phyloP scores from a whole-genome alignment of 2,113 vertebrate genomes.

The Tetrax tetrax region DNA sequence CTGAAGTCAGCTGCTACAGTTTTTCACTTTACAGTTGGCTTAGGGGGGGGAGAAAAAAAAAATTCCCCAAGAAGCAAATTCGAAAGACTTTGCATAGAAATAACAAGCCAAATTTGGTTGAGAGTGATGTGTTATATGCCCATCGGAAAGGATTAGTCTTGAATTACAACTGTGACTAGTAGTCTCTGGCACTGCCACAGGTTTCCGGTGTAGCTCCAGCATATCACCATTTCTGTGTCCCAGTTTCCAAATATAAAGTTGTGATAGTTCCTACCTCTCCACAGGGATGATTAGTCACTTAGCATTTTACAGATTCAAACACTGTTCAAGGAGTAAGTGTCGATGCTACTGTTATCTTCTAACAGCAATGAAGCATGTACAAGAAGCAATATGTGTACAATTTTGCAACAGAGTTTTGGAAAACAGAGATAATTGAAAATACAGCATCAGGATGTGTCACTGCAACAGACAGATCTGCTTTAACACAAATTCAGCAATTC shows the following conservation, averaged over 20 bases:
- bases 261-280: background rate
- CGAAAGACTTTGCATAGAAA: background rate
- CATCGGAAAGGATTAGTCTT: background rate
- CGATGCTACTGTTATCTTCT: background rate
- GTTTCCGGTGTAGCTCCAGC: slow-evolving; percentile 22
- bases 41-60: no score
- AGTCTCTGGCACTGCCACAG: background rate
- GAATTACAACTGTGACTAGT: background rate
- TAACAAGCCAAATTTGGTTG: background rate
- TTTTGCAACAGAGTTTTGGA: background rate
- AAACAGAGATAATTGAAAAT: background rate
- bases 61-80: background rate
- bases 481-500: background rate
- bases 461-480: background rate
- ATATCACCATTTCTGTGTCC: background rate
- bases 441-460: background rate
- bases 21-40: background rate
- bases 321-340: background rate
- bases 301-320: background rate
- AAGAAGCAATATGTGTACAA: rapidly evolving
- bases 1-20: background rate
- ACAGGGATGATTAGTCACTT: background rate
- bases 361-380: rapidly evolving
- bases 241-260: slow-evolving; percentile 56
- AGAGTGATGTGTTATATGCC: background rate